phyloP scores from a whole-genome alignment of 2,113 vertebrate genomes.

The Nansenia antarctica region DNA sequence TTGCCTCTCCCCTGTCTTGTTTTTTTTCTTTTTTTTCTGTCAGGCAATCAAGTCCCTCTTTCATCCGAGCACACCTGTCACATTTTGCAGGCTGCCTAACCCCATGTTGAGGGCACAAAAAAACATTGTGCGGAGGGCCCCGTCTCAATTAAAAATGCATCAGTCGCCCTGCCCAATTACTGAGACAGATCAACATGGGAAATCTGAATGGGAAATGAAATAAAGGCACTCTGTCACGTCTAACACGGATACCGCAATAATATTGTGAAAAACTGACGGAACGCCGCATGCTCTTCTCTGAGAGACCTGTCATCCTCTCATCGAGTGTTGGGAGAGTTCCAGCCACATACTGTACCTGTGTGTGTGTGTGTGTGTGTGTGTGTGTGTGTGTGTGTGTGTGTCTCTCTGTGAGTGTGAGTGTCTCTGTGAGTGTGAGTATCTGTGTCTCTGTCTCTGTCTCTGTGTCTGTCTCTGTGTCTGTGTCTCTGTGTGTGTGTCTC shows the following conservation, averaged over 20 bases:
- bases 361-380: background rate
- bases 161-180: background rate
- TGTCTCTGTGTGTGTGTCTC: constrained; percentile 1
- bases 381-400: background rate
- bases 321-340: constrained; percentile 14
- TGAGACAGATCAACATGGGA: background rate
- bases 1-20: background rate
- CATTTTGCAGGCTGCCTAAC: background rate
- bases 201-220: background rate
- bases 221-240: background rate
- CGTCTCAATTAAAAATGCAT: constrained; percentile 16
- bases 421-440: too few relatives aligned
- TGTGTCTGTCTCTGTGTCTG: too few relatives aligned
- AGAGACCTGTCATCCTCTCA: constrained; percentile 32
- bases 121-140: background rate
- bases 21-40: background rate
- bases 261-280: background rate
- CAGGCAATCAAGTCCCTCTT: background rate
- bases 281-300: background rate
- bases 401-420: too few relatives aligned
- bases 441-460: background rate
- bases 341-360: constrained; percentile 22
- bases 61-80: background rate
- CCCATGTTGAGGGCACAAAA: background rate
- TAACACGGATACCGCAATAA: constrained; percentile 10